Percentiles rank a stretch among this genome's conserved stretches.
These are phyloP conservation scores for Neosalanx taihuensis DNA, from an alignment of 2,797 vertebrate species.

Conservation along the genomic window DNA sequence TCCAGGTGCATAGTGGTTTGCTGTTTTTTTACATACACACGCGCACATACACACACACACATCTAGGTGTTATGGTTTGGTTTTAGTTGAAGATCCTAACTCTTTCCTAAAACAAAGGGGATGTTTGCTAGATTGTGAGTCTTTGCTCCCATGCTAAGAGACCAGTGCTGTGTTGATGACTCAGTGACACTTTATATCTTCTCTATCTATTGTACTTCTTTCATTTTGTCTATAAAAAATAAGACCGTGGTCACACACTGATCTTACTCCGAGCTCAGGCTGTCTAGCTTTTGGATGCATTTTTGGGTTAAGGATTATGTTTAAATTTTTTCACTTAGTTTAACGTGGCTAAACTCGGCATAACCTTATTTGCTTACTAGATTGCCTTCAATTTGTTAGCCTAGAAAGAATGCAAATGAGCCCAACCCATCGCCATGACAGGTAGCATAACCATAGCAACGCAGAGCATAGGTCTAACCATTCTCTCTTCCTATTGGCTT, in stretches of 20 bases:
- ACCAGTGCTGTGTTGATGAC: too few relatives aligned
- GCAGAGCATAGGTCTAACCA: neutral
- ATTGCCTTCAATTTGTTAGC: slow-evolving; percentile 8
- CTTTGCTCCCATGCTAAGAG: too few relatives aligned
- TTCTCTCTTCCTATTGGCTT: slow-evolving; percentile 12
- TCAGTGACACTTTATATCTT: too few relatives aligned
- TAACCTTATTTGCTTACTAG: neutral
- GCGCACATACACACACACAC: neutral
- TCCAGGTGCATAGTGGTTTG: neutral
- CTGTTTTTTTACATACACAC: neutral
- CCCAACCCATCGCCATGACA: slow-evolving; percentile 34
- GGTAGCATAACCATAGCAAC: slow-evolving; percentile 5
- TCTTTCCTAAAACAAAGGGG: too few relatives aligned
- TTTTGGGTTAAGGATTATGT: neutral
- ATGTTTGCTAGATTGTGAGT: too few relatives aligned
- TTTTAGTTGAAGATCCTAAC: too few relatives aligned
- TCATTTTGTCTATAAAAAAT: neutral
- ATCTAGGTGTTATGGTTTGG: neutral
- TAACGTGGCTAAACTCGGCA: neutral
- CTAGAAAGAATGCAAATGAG: slow-evolving; percentile 47
- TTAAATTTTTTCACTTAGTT: neutral
- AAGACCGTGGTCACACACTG: neutral
- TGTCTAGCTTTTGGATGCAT: neutral
- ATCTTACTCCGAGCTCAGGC: neutral
- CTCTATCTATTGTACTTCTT: too few relatives aligned